Evolutionary conservation across 2,888 invertebrate genomes (phyloP).

Genomic region (Nemurella pictetii): DNA sequence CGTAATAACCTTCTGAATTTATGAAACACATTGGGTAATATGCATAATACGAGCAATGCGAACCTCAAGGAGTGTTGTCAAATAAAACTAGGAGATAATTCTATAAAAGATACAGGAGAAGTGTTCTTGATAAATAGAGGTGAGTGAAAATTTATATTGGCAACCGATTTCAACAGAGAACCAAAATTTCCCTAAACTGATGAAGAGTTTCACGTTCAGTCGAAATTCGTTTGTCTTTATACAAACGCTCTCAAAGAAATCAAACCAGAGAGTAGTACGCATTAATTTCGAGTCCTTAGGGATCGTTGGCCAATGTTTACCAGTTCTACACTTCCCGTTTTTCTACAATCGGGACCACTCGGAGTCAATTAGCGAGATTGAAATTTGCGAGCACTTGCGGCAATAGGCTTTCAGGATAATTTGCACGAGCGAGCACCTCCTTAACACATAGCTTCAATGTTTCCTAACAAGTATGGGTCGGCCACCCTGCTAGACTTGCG

Average conservation of each 20-base stretch:
- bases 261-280: neutral
- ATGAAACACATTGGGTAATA: no score
- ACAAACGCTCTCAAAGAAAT: neutral
- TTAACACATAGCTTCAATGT: neutral
- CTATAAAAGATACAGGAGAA: no score
- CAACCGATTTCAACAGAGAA: no score
- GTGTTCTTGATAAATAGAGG: no score
- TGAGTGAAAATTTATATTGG: no score
- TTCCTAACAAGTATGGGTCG: neutral
- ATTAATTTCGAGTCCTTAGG: neutral
- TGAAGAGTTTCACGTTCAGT: no score
- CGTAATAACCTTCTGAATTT: no score
- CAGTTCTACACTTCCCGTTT: neutral
- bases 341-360: neutral
- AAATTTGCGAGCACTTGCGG: neutral
- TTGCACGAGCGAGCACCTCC: neutral
- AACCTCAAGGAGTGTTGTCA: no score
- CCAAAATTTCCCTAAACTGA: no score
- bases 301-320: neutral
- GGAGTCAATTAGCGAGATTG: neutral
- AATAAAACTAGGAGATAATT: no score
- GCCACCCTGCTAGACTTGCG: neutral
- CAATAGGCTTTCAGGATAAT: slow-evolving; percentile 8
- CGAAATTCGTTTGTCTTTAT: neutral
- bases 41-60: no score